Evolutionary conservation across 2,888 invertebrate species (phyloP), one percentile per base, ranked within the genome.

Genomic region (Sphaeridia pumilis): DNA sequence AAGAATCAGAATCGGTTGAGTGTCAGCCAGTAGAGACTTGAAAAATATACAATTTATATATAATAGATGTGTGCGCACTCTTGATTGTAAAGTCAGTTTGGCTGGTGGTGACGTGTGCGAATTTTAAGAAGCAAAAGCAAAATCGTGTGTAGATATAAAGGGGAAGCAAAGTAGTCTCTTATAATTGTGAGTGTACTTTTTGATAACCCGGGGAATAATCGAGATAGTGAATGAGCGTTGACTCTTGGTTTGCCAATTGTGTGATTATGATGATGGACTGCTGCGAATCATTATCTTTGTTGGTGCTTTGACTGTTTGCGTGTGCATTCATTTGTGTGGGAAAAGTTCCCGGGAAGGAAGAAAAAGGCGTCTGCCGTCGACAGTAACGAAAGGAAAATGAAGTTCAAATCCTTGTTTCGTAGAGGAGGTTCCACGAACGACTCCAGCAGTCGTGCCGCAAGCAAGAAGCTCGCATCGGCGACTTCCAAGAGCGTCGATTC

Each of bases 321-420:
- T 14, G 14, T 31, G 34, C 14, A 31, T 12, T 12, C 4, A 36
- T 36, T 36, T 3, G 10, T 36, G 31, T 36, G 20, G 36, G n/a
- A 20, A 36, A 17, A 36, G 36, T 36, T 36, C 20, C n/a, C n/a
- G 36, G n/a, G 36, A n/a, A 36, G 10, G 3, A 3, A 36, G 20
- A 7, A n/a, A 20, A 36, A 17, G 36, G 14, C 35, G 24, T 27
- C 48, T 28, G 25, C 25, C 34, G 26, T 26, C 26, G n/a, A 26
- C n/a, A 36, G 31, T 17, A 83, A 79, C 75, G n/a, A n/a, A n/a
- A n/a, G n/a, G n/a, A 87, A 86, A 86, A 87, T 87, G 80, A 87
- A 87, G 78, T 81, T 87, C 75, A 87, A 87, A 80, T 86, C 87
- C 69, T 80, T 87, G 72, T 87, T 87, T 77, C 87, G 87, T 76